Conservation (phyloP, 1,140 invertebrate species). For the Lineus longissimus region DNA sequence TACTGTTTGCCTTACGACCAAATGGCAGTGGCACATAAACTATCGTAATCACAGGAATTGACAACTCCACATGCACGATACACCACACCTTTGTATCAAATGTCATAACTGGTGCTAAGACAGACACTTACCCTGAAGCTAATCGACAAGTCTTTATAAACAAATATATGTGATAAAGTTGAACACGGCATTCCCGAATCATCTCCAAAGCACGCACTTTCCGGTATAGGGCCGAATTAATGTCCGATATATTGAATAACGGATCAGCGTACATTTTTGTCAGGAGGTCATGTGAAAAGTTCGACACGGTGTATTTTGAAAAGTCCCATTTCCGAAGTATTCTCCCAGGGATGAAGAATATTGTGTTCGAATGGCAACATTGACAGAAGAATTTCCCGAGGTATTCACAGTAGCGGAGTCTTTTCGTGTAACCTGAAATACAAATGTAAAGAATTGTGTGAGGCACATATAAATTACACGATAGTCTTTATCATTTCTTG, state of each 20-base stretch:
- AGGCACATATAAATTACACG: too few species aligned
- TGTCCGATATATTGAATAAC: conserved; percentile 63
- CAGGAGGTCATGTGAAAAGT: conserved; percentile 74
- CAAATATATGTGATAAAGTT: conserved; percentile 67
- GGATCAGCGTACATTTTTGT: conserved; percentile 75
- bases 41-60: too few species aligned
- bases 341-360: conserved; percentile 71
- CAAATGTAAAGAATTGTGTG: conserved; percentile 4
- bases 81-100: too few species aligned
- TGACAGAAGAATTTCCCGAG: conserved; percentile 85
- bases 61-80: too few species aligned
- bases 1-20: too few species aligned
- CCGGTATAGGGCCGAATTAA: conserved; percentile 67
- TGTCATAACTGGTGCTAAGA: too few species aligned
- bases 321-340: conserved; percentile 75
- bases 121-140: conserved; percentile 28
- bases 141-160: conserved; percentile 56
- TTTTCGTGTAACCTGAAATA: conserved; percentile 64
- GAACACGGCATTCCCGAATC: conserved; percentile 61
- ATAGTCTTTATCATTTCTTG: too few species aligned
- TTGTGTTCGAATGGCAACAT: conserved; percentile 77
- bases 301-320: conserved; percentile 70
- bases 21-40: too few species aligned
- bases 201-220: conserved; percentile 63
- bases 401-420: conserved; percentile 73